Percentiles rank a stretch among this genome's conserved stretches.
These are phyloP conservation scores for Euura saliciscinereae DNA, from an alignment of 1,140 invertebrate genomes.

Conservation along the genomic window DNA sequence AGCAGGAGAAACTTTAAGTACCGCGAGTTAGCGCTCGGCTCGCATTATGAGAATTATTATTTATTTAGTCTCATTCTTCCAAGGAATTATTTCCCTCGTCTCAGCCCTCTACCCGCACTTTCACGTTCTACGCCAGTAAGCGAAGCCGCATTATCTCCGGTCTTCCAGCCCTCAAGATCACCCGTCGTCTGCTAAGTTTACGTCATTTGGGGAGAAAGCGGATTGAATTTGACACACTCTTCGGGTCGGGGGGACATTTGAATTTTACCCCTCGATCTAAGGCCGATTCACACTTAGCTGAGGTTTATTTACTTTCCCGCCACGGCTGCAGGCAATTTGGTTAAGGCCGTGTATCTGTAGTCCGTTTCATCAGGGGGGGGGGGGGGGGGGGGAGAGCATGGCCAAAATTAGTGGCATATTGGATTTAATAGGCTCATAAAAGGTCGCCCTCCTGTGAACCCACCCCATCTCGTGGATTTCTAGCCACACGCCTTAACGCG, in stretches of 20 bases:
- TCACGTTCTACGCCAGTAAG: no score
- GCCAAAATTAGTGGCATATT: constrained; percentile 6
- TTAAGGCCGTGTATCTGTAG: background rate
- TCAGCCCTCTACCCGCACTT: no score
- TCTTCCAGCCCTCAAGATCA: no score
- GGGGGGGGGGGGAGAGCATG: background rate
- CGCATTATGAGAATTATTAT: background rate
- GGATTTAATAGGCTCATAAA: constrained; percentile 5
- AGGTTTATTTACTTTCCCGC: background rate
- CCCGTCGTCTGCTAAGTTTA: background rate
- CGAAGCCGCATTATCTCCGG: no score
- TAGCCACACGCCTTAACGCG: background rate
- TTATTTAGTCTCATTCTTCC: background rate
- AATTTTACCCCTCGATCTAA: no score
- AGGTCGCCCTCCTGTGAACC: background rate
- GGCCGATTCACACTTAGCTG: background rate
- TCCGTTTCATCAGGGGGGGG: background rate
- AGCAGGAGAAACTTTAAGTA: background rate
- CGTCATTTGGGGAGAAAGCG: background rate
- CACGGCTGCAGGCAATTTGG: background rate
- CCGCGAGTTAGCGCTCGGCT: background rate
- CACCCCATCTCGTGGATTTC: no score
- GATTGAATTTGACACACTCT: no score
- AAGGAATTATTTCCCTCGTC: background rate
- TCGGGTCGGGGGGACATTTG: no score